Evolutionary conservation across 2,113 vertebrate species (phyloP).

Genomic region (Onychostruthus taczanowskii): DNA sequence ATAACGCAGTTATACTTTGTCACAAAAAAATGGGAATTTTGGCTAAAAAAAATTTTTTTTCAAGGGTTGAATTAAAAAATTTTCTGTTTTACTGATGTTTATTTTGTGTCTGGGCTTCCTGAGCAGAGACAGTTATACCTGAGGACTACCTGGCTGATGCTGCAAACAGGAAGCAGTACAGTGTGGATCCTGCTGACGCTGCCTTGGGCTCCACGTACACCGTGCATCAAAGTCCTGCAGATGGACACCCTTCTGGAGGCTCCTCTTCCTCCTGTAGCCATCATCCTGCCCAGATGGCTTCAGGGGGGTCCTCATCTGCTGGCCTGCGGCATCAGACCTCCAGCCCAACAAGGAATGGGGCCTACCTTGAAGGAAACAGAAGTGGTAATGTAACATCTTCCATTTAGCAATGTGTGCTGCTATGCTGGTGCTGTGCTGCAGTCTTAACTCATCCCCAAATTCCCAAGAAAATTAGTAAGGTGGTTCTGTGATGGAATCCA

Average conservation of each 20-base stretch:
- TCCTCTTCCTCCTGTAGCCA: constrained; percentile 67
- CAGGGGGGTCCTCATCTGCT: constrained; percentile 69
- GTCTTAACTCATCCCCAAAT: background rate
- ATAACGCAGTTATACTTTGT: background rate
- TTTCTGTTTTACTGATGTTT: background rate
- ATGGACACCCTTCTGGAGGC: constrained; percentile 54
- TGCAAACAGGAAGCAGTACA: constrained; percentile 76
- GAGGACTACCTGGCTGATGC: constrained; percentile 82
- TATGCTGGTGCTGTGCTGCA: background rate
- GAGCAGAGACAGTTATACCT: constrained; percentile 78
- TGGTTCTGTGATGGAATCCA: background rate
- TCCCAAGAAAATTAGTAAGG: background rate
- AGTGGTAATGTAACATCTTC: constrained; percentile 77
- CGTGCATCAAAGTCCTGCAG: constrained; percentile 68
- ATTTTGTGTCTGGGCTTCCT: constrained; percentile 10
- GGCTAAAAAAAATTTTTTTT: background rate
- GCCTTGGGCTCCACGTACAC: constrained; percentile 75
- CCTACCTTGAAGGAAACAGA: constrained; percentile 84
- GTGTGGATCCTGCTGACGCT: constrained; percentile 75
- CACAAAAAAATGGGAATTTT: background rate
- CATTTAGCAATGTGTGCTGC: background rate
- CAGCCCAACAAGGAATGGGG: constrained; percentile 75
- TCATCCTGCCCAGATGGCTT: constrained; percentile 64
- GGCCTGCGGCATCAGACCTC: constrained; percentile 77
- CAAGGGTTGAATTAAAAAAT: background rate